Evolutionary conservation across 2,113 vertebrate genomes (phyloP), one percentile per base, ranked within the genome.

Genomic region (Calyptommatus sinebrachiatus): DNA sequence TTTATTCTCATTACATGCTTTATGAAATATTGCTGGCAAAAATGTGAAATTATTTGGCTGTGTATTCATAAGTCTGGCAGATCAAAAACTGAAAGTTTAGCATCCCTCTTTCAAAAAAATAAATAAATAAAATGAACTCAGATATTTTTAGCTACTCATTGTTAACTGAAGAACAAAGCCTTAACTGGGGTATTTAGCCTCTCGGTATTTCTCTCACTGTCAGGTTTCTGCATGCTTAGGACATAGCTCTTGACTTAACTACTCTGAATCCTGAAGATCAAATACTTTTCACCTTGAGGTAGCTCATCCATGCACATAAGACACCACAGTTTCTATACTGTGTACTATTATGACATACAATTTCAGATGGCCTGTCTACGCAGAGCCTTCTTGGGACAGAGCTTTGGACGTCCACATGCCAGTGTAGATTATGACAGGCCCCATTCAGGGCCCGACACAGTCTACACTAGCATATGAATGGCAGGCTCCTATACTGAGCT

Each of bases 81-180:
- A 69, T 69, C 79, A 75, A 81, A 81, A 81, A 69, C 79, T 9
- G 84, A 62, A 86, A 21, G 63, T 18, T 82, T 87, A 93, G 88
- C 77, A 78, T 90, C 88, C 88, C 83, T 86, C 85, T 84, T 89
- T 82, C 87, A 90, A 87, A 91, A 83, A 90, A 41, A n/a, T n/a
- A n/a, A n/a, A n/a, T n/a, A n/a, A 41, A 84, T 88, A 89, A 90
- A 93, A 93, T 87, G 90, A 92, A 92, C 89, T 86, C 46, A 1
- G 91, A 83, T 93, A 93, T 93, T 93, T 93, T 93, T 93, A 93
- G 92, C 90, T 93, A 91, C 92, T 91, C 90, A 90, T 92, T 93
- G 91, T 92, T 90, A 93, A 86, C 87, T 85, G 87, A 63, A 91
- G 89, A 90, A 91, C 91, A 93, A 93, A 93, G 91, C 89, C 89